Conservation (phyloP, 2,888 invertebrate genomes). For the Glomeris marginata region DNA sequence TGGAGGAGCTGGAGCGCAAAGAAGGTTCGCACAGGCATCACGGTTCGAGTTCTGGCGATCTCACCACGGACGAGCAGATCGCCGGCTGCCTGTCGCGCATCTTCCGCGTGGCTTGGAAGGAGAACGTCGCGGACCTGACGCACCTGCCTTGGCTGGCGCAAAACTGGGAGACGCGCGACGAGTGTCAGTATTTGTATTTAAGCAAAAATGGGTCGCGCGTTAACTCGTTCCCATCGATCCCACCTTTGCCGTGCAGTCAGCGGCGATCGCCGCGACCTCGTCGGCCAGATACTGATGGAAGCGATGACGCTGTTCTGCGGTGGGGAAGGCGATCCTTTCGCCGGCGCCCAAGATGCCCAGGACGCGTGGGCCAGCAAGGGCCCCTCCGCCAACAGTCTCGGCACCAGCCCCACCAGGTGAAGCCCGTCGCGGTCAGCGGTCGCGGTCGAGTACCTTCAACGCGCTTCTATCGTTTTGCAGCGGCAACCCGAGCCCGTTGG, state of each 20-base stretch:
- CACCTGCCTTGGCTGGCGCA: slow-evolving; percentile 23
- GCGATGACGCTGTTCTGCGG: slow-evolving; percentile 22
- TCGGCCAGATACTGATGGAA: slow-evolving; percentile 29
- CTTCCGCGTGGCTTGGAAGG: slow-evolving; percentile 26
- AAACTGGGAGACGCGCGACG: slow-evolving; percentile 6
- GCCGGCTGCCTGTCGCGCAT: slow-evolving; percentile 23
- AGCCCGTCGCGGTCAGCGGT: not conserved
- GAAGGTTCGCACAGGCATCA: slow-evolving; percentile 27
- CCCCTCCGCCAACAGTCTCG: slow-evolving; percentile 11
- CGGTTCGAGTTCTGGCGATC: slow-evolving; percentile 24
- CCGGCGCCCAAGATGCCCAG: slow-evolving; percentile 6
- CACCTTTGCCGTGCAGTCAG: no score
- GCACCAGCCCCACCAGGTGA: slow-evolving; percentile 13
- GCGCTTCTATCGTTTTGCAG: not conserved
- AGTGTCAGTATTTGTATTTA: not conserved
- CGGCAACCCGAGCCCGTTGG: slow-evolving; percentile 13
- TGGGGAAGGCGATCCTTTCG: slow-evolving; percentile 22
- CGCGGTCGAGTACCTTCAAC: no score
- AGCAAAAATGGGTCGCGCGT: not conserved
- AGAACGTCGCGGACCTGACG: slow-evolving; percentile 18
- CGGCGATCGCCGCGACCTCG: slow-evolving; percentile 24
- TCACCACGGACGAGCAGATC: slow-evolving; percentile 27
- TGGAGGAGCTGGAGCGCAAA: slow-evolving; percentile 34
- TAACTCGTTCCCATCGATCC: no score
- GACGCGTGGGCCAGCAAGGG: slow-evolving; percentile 4